Conservation (phyloP, 2,797 vertebrate genomes). For the Miichthys miiuy region DNA sequence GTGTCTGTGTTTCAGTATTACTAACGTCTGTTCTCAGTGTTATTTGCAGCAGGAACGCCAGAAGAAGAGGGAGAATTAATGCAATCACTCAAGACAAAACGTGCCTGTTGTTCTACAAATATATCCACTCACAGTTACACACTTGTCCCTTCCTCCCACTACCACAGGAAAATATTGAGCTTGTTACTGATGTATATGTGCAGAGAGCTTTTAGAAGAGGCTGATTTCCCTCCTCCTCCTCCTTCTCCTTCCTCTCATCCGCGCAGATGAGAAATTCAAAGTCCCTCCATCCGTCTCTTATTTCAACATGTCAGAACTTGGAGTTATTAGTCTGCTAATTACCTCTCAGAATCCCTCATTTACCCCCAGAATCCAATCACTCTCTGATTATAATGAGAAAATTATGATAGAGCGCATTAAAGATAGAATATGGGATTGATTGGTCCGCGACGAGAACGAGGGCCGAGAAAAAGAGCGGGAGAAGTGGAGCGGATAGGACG, state of each 20-base stretch:
- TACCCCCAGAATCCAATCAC: constrained; percentile 83
- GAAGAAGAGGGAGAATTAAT: constrained; percentile 37
- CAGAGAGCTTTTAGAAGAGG: constrained; percentile 61
- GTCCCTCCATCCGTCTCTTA: constrained; percentile 79
- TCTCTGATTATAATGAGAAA: constrained; percentile 85
- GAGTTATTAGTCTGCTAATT: constrained; percentile 85
- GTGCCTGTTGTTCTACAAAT: constrained; percentile 45
- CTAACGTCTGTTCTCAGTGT: neutral
- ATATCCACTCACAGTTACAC: constrained; percentile 53
- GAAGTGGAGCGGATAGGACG: constrained; percentile 16
- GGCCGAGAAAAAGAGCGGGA: constrained; percentile 21
- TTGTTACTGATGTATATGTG: constrained; percentile 67
- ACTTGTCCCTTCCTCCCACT: constrained; percentile 46
- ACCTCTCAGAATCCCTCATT: constrained; percentile 83
- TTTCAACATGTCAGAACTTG: constrained; percentile 79
- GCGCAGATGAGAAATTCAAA: constrained; percentile 69
- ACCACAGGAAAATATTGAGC: constrained; percentile 66
- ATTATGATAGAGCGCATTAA: constrained; percentile 81
- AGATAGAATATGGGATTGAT: constrained; percentile 82
- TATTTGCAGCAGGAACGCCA: constrained; percentile 12
- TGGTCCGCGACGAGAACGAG: constrained; percentile 62
- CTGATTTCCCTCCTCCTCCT: constrained; percentile 36
- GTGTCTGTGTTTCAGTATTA: neutral
- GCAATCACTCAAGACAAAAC: constrained; percentile 41
- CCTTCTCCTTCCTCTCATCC: constrained; percentile 38